Percentiles rank a stretch among this genome's conserved stretches.
phyloP scores from a whole-genome alignment of 1,140 invertebrate genomes.

The Cheumatopsyche charites region DNA sequence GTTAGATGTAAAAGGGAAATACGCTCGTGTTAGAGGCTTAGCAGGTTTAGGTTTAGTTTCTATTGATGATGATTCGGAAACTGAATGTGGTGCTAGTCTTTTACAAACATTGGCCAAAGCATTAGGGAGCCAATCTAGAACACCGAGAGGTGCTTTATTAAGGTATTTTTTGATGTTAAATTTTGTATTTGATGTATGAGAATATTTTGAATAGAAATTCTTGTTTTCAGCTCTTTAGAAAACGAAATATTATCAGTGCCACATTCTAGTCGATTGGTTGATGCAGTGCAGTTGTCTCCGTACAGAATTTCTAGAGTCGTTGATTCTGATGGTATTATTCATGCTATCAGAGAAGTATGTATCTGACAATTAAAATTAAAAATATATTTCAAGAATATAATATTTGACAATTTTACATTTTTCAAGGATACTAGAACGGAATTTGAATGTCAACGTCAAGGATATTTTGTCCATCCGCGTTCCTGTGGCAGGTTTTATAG shows the following conservation, averaged over 20 bases:
- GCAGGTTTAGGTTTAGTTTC: conserved; percentile 62
- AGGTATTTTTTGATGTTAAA: conserved; percentile 50
- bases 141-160: conserved; percentile 62
- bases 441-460: conserved; percentile 77
- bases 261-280: conserved; percentile 55
- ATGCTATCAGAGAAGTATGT: conserved; percentile 68
- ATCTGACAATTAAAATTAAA: conserved; percentile 15
- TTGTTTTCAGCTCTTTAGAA: conserved; percentile 58
- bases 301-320: conserved; percentile 76
- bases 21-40: conserved; percentile 61
- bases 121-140: conserved; percentile 62
- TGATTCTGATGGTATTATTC: conserved; percentile 73
- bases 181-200: background rate
- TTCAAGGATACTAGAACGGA: conserved; percentile 70
- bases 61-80: conserved; percentile 57
- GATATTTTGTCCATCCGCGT: conserved; percentile 79
- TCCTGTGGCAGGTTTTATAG: conserved; percentile 83
- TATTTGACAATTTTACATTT: conserved; percentile 14
- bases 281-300: conserved; percentile 69
- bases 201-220: background rate
- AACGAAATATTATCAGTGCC: conserved; percentile 62
- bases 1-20: conserved; percentile 75
- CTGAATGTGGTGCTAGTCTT: conserved; percentile 58
- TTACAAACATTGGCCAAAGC: conserved; percentile 59
- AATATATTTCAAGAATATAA: background rate